These are phyloP conservation scores for Leptopilina myrica DNA, from an alignment of 2,888 invertebrate species.

Conservation along the genomic window DNA sequence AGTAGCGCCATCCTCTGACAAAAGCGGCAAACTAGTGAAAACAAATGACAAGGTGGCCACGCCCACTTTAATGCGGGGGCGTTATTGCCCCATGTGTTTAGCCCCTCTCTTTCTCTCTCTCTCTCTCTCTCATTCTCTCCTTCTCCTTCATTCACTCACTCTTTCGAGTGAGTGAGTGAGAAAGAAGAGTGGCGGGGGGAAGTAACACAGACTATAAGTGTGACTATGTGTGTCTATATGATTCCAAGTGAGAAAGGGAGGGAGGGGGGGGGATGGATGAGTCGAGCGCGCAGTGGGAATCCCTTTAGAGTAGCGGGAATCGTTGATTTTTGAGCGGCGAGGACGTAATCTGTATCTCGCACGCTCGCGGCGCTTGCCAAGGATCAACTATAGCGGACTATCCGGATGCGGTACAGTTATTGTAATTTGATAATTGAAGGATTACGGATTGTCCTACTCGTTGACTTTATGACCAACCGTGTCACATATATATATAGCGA, in stretches of 20 bases:
- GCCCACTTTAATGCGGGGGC: constrained; percentile 68
- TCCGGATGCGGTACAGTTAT: constrained; percentile 56
- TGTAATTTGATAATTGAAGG: constrained; percentile 71
- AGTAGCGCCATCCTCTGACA: constrained; percentile 66
- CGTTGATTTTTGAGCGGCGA: constrained; percentile 63
- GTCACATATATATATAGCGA: not conserved
- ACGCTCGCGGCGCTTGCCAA: constrained; percentile 38
- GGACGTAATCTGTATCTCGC: constrained; percentile 52
- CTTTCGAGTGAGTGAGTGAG: too few species aligned
- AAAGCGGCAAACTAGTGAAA: constrained; percentile 64
- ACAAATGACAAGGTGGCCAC: constrained; percentile 72
- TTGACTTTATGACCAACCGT: constrained; percentile 40
- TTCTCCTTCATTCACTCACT: too few species aligned
- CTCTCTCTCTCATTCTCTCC: not conserved
- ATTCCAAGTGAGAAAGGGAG: constrained; percentile 43
- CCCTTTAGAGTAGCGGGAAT: constrained; percentile 51
- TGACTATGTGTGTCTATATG: constrained; percentile 56
- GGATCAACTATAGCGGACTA: constrained; percentile 37
- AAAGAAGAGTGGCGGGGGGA: not conserved
- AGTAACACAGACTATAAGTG: not conserved
- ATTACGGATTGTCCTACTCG: constrained; percentile 66
- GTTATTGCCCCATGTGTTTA: constrained; percentile 56
- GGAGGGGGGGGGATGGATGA: constrained; percentile 38
- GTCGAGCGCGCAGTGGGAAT: constrained; percentile 52
- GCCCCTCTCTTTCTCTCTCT: constrained; percentile 3